A percentile compares a stretch with the other conserved stretches of the same genome.
These are phyloP conservation scores for Lepidonotus clava DNA, from an alignment of 2,888 invertebrate genomes.

Conservation along the genomic window DNA sequence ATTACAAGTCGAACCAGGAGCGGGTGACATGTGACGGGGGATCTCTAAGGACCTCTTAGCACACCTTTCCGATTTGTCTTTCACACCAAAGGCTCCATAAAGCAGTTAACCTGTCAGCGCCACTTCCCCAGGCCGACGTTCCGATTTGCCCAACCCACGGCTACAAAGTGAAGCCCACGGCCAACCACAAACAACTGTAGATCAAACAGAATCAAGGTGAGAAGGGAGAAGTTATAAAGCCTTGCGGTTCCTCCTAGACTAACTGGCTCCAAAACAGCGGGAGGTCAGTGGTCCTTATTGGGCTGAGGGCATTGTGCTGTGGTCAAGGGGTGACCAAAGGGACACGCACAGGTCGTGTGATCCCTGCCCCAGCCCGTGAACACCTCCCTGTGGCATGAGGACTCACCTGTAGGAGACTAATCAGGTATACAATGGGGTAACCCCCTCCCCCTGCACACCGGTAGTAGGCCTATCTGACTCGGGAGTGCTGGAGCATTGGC, in stretches of 20 bases:
- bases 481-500: not conserved
- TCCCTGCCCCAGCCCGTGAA: not conserved
- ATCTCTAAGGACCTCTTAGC: too few species aligned
- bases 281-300: not conserved
- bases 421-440: not conserved
- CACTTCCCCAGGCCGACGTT: too few species aligned
- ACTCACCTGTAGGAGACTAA: conserved; percentile 5
- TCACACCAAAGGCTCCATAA: too few species aligned
- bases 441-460: not conserved
- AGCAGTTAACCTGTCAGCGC: too few species aligned
- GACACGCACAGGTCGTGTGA: not conserved
- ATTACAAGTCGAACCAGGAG: too few species aligned
- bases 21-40: too few species aligned
- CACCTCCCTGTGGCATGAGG: not conserved
- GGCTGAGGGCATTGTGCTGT: not conserved
- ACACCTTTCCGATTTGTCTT: too few species aligned
- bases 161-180: too few species aligned
- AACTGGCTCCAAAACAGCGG: conserved; percentile 13
- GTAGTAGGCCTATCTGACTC: not conserved
- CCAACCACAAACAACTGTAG: conserved; percentile 13
- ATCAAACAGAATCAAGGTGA: conserved; percentile 1
- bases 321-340: conserved; percentile 1
- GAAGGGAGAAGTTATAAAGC: not conserved
- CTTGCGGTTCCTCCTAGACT: not conserved
- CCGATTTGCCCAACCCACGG: too few species aligned